Evolutionary conservation across 2,797 vertebrate genomes (phyloP).

Genomic region (Triplophysa bombifrons): DNA sequence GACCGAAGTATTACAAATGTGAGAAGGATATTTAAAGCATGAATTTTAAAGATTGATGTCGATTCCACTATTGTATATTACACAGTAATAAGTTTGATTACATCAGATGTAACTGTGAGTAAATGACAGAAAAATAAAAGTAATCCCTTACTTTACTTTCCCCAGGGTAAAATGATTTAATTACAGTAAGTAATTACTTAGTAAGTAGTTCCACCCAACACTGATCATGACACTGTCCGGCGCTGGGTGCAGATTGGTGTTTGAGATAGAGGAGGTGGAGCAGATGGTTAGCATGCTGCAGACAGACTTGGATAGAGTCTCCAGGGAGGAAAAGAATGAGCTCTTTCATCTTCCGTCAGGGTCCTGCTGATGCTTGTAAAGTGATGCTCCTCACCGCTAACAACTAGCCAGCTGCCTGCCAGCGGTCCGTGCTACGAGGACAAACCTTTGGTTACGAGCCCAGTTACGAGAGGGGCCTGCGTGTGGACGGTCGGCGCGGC

Average conservation of each 20-base stretch:
- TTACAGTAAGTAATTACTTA: too few species aligned
- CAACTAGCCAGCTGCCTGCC: background rate
- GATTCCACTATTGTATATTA: too few species aligned
- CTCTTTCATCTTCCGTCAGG: slow-evolving; percentile 41
- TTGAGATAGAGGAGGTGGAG: slow-evolving; percentile 31
- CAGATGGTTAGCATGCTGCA: slow-evolving; percentile 53
- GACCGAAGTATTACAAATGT: too few species aligned
- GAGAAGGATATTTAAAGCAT: too few species aligned
- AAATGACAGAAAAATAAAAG: too few species aligned
- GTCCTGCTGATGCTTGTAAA: slow-evolving; percentile 36
- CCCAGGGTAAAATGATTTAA: too few species aligned
- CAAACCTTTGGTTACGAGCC: slow-evolving; percentile 19
- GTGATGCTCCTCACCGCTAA: slow-evolving; percentile 17
- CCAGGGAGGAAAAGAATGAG: slow-evolving; percentile 28
- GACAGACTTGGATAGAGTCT: slow-evolving; percentile 33
- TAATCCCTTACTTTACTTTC: too few species aligned
- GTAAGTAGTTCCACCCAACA: too few species aligned
- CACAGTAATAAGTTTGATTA: too few species aligned
- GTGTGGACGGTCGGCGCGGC: background rate
- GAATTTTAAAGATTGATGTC: too few species aligned
- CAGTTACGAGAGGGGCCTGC: background rate
- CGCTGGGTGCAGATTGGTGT: slow-evolving; percentile 4
- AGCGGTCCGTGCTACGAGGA: slow-evolving; percentile 25
- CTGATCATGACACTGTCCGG: background rate
- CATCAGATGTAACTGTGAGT: too few species aligned